Evolutionary conservation across 2,797 vertebrate species (phyloP), one percentile per base, ranked within the genome.

Genomic region (Peromyscus nudipes): DNA sequence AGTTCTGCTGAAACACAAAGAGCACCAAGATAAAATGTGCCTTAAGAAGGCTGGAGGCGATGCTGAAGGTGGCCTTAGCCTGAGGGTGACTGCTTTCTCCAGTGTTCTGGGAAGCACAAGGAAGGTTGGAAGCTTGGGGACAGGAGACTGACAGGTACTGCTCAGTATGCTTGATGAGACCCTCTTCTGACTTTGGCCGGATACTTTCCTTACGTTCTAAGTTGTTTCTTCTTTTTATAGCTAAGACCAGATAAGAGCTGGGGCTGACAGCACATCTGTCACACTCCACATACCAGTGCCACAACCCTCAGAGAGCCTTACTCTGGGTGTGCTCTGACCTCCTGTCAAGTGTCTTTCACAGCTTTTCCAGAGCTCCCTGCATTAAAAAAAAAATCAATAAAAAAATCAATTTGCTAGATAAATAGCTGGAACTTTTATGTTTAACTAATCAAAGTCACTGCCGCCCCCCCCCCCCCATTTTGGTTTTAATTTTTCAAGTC

Each of bases 141-240:
- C 80, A 11, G 43, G 60, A 83, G 80, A 89, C 81, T 64, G 87
- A 75, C 83, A n/a, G 16, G 60, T 40, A 62, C 34, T 76, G 64
- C 73, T 0, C 0, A 29, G 77, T 79, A 79, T 57, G n/a, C 57
- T 65, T 67, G 57, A 3, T 65, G 43, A 94, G 73, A 37, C 60
- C 11, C 29, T 82, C n/a, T 23, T 17, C 27, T 52, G 77, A 60
- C 96, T 89, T 65, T 90, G 88, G 49, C 65, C 1, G 0, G 69
- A 92, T 52, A 16, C 76, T 37, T 77, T 77, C n/a, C 67, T 95
- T 92, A 90, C 6, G 29, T 91, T 94, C 85, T 69, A 86, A 96
- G 73, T 31, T 31, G 31, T 71, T 93, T 81, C 88, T 95, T 91
- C 73, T 92, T 43, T 52, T 88, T 75, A 64, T 65, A 75, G 62